These are phyloP conservation scores for Eucera pruinosa DNA, from an alignment of 2,888 invertebrate species.

Conservation along the genomic window DNA sequence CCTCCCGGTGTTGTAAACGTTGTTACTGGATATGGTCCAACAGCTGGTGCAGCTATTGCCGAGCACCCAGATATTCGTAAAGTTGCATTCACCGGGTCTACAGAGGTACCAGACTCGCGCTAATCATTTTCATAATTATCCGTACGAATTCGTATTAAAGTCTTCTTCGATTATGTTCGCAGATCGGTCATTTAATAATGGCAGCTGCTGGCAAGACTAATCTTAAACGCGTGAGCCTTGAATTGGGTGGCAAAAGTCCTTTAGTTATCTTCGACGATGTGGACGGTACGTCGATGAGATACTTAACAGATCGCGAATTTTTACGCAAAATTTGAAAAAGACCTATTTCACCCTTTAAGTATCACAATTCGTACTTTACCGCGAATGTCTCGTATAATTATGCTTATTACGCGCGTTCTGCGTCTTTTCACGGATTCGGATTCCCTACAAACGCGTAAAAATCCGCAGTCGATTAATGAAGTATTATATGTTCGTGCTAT, in stretches of 20 bases:
- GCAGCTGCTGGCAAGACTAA: constrained; percentile 86
- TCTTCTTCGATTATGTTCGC: constrained; percentile 7
- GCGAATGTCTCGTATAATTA: no score
- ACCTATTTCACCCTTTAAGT: no score
- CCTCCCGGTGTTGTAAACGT: constrained; percentile 92
- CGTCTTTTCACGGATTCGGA: no score
- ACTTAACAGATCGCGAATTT: no score
- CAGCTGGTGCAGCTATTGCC: constrained; percentile 90
- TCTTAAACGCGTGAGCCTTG: constrained; percentile 87
- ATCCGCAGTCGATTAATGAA: no score
- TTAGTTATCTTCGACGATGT: constrained; percentile 87
- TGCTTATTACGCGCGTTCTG: no score
- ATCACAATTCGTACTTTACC: no score
- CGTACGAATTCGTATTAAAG: constrained; percentile 4
- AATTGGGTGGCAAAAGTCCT: constrained; percentile 88
- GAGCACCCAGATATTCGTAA: constrained; percentile 89
- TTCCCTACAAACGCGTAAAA: no score
- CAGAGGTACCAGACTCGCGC: constrained; percentile 84
- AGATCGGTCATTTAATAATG: constrained; percentile 86
- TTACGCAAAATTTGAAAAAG: no score
- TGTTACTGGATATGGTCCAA: constrained; percentile 90
- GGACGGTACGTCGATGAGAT: constrained; percentile 80
- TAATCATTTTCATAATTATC: neutral
- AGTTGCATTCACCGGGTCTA: constrained; percentile 93
- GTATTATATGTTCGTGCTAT: neutral